Evolutionary conservation across 2,113 vertebrate genomes (phyloP), one percentile per base, ranked within the genome.

Genomic region (Paralichthys olivaceus): DNA sequence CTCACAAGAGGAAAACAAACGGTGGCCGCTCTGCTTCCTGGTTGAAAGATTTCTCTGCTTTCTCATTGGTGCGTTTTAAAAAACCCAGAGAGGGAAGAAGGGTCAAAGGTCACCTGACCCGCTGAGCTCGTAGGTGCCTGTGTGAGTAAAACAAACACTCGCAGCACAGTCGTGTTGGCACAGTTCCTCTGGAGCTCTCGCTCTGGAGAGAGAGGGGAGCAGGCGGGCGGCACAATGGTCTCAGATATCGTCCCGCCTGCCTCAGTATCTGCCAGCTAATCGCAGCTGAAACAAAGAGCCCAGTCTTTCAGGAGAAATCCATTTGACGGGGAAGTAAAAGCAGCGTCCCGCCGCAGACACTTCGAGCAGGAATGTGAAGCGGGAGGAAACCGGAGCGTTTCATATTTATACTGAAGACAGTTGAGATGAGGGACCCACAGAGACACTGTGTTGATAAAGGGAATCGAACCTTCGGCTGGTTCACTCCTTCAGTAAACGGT

Each of bases 271-370:
- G 87, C 86, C 80, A 83, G 79, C 59, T 67, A 80, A 92, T 87
- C 86, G 37, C 65, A 47, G 74, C 73, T 76, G 67, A 82, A 91
- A 93, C 93, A 94, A 94, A 92, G 93, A 80, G 77, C 53, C 72
- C 86, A 92, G 91, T 92, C 88, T 94, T 91, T 63, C 74, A 87
- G 85, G 79, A 80, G 83, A 89, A 90, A 88, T 68, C 43, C 82
- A 80, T 85, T 79, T 75, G 87, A 87, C 56, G 17, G 62, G 82
- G 88, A 91, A 86, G 40, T 17, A 19, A 5, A 47, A 19, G 15
- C 13, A 56, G 37, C 11, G 37, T 40, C 37, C 37, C 11, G 37
- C 37, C 37, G 37, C 12, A 13, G 37, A 40, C 37, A 4, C 37
- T 40, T 4, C 1, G 37, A 40, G 37, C 37, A 40, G 12, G 37